A percentile compares a stretch with the other conserved stretches of the same genome.
These are phyloP conservation scores for Coelinius sp. DNA, from an alignment of 2,888 invertebrate genomes.

Conservation along the genomic window DNA sequence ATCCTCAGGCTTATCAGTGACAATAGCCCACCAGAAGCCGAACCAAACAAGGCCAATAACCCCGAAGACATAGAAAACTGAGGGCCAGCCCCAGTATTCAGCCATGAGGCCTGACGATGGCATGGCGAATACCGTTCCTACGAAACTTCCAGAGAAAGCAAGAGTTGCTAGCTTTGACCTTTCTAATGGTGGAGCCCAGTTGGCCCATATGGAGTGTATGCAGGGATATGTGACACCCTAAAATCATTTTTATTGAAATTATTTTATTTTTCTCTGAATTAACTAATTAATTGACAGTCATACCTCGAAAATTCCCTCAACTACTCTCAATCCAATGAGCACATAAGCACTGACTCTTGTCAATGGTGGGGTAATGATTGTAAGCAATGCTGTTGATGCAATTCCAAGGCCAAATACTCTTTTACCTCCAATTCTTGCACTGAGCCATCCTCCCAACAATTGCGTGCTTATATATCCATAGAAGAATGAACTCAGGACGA, in stretches of 20 bases:
- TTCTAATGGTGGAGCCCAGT: slow-evolving; percentile 87
- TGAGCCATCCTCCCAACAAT: slow-evolving; percentile 87
- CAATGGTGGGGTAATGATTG: slow-evolving; percentile 84
- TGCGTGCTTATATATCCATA: slow-evolving; percentile 91
- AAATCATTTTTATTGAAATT: too few relatives aligned
- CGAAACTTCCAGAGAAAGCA: slow-evolving; percentile 89
- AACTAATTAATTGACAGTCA: slow-evolving; percentile 26
- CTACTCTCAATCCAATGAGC: slow-evolving; percentile 80
- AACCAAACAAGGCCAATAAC: slow-evolving; percentile 82
- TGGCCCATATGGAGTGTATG: slow-evolving; percentile 87
- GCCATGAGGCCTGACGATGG: slow-evolving; percentile 83
- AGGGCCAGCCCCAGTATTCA: slow-evolving; percentile 82
- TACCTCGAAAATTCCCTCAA: slow-evolving; percentile 88
- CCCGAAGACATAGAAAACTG: slow-evolving; percentile 86
- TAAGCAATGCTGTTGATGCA: slow-evolving; percentile 83
- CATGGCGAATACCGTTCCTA: slow-evolving; percentile 88
- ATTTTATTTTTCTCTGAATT: too few relatives aligned
- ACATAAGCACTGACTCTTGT: slow-evolving; percentile 81
- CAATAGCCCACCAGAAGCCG: slow-evolving; percentile 78
- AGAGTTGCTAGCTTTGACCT: slow-evolving; percentile 85
- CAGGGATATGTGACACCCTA: slow-evolving; percentile 85
- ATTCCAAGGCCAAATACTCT: slow-evolving; percentile 85
- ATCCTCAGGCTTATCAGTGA: slow-evolving; percentile 82
- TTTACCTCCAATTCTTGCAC: slow-evolving; percentile 88
- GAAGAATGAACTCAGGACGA: slow-evolving; percentile 89